Evolutionary conservation across 2,888 invertebrate species (phyloP).

Genomic region (Melanostoma mellinum): DNA sequence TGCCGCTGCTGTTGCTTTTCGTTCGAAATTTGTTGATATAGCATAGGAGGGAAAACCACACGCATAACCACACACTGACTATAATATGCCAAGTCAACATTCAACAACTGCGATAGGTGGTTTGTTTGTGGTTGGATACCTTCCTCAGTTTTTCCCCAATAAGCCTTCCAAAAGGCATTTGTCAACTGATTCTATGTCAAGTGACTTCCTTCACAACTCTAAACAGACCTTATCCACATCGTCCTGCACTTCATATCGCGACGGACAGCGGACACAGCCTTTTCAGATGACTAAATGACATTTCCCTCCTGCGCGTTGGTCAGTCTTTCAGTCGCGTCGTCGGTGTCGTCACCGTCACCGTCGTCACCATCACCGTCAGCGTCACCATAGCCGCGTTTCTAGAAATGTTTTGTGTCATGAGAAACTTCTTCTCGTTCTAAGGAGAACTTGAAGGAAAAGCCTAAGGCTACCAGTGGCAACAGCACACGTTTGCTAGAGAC

Average conservation of each 20-base stretch:
- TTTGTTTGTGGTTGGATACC: slow-evolving; percentile 45
- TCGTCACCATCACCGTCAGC: neutral
- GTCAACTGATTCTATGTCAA: slow-evolving; percentile 72
- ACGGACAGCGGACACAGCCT: slow-evolving; percentile 39
- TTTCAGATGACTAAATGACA: slow-evolving; percentile 64
- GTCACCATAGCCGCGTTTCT: neutral
- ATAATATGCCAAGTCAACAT: neutral
- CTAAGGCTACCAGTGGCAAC: slow-evolving; percentile 44
- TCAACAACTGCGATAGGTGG: slow-evolving; percentile 55
- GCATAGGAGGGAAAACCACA: slow-evolving; percentile 32
- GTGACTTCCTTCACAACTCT: slow-evolving; percentile 59
- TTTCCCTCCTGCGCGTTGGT: slow-evolving; percentile 56
- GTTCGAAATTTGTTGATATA: slow-evolving; percentile 5
- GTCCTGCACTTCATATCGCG: slow-evolving; percentile 28
- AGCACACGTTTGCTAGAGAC: slow-evolving; percentile 51
- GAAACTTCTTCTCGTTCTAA: slow-evolving; percentile 23
- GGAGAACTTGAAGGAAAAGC: slow-evolving; percentile 9
- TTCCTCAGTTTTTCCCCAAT: slow-evolving; percentile 61
- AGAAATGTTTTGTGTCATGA: slow-evolving; percentile 39
- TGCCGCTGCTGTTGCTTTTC: neutral
- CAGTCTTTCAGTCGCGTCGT: slow-evolving; percentile 27
- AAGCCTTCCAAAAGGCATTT: slow-evolving; percentile 70
- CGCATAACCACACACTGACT: slow-evolving; percentile 28
- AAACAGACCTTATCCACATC: slow-evolving; percentile 17
- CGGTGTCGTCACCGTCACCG: neutral